Base-by-base conservation (phyloP, 2,888 invertebrate species). In the Mythimna loreyi region DNA sequence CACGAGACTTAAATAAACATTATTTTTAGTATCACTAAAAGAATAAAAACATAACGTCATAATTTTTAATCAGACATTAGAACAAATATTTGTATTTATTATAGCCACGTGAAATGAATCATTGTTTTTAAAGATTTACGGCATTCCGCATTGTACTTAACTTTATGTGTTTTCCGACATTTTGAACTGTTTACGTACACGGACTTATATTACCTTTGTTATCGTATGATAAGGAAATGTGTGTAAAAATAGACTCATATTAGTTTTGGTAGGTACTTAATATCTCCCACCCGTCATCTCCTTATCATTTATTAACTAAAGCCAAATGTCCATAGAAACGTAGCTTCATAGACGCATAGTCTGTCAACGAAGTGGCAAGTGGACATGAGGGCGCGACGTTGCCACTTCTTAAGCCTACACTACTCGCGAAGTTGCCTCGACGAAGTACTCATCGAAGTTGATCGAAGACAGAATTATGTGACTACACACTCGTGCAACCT, bases 1-100 rank as follows among this genome's bases (percentile, higher is more conserved):
- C 70, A 58, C 50, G 40, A 47, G 68, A 52, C 75, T 58, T 4
- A 61, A 19, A 50, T 72, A 60, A 75, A 78, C 60, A 19, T 73
- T 73, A 28, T 47, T 25, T 62, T 55, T 57, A 66, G n/a, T 52
- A 47, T n/a, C 40, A 11, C 60, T 61, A 28, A 28, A 67, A 53
- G n/a, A 45, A 50, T 43, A 59, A 55, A 47, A 74, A 62, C 23
- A 58, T 9, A 33, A 49, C 43, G 57, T 79, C 52, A 64, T 55
- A 5, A 33, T 78, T 40, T 64, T 61, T 60, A 67, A 57, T 75
- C 57, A 33, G 49, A 59, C n/a, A 55, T 55, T 49, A 28, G 25
- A 0, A 47, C 47, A 72, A 58, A 75, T 68, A 72, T 68, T 55
- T 63, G 53, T 53, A 16, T 28, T 47, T 57, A 21, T 21, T 25